Base-by-base conservation (phyloP, 2,888 invertebrate species). In the Sphecodes monilicornis region DNA sequence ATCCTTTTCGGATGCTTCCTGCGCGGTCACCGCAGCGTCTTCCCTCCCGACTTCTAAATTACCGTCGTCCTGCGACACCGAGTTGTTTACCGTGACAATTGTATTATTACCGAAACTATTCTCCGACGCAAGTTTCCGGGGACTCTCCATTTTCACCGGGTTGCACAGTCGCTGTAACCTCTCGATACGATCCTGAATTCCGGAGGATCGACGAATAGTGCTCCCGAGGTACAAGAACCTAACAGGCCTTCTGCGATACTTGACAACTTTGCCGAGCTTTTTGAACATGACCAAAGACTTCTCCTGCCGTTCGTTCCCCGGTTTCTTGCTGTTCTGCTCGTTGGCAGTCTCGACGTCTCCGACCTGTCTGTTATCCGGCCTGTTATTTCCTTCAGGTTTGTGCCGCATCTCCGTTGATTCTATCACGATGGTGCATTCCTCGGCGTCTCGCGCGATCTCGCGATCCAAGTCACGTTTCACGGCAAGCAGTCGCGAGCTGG, bases 231-330 rank as follows among this genome's bases (percentile, higher is more conserved):
- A 87, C 0, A 80, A 41, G 54, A 89, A 90, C 18, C 8, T 76
- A 0, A 75, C 46, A 6, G 0, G n/a, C 36, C 64, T 80, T 8
- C n/a, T 78, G 3, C 46, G 26, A 0, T n/a, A n/a, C 18, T 54
- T 88, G 39, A 39, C 39, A 43, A 84, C 36, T 32, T 73, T 84
- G 1, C 89, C 90, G 5, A 86, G 22, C 29, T 90, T 85, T 3
- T n/a, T 80, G 39, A 90, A 88, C 39, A 41, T 66, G 10, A 88
- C 82, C 39, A n/a, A 11, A 39, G 1, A 11, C n/a, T 26, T 29
- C 3, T 0, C 13, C 10, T 32, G 1, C 13, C 22, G 11, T 3
- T 4, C 43, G 6, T 43, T 1, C 3, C n/a, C 11, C 6, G 18
- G 16, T n/a, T 43, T 5, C 16, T 66, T 13, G 6, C 22, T 22